A percentile compares a stretch with the other conserved stretches of the same genome.
Evolutionary conservation across 2,113 vertebrate genomes (phyloP).

Genomic region (Sarotherodon lohbergeri): DNA sequence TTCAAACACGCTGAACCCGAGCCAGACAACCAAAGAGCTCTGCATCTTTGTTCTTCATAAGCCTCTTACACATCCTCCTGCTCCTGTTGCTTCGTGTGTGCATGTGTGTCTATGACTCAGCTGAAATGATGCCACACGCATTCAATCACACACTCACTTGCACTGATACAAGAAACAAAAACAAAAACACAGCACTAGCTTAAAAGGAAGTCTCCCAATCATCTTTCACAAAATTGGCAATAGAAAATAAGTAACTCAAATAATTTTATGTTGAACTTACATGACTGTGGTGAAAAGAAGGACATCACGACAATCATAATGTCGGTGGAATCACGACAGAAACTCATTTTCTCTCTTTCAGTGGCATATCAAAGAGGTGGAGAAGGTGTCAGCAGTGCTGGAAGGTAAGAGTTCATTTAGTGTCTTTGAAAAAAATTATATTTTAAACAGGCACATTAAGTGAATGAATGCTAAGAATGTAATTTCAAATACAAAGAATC

Average conservation of each 20-base stretch:
- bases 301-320: not conserved
- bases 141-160: not conserved
- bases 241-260: not conserved
- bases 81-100: slow-evolving; percentile 7
- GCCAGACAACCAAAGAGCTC: slow-evolving; percentile 48
- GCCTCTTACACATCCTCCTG: slow-evolving; percentile 66
- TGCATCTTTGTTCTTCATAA: slow-evolving; percentile 55
- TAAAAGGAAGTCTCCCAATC: not conserved
- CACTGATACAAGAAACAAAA: not conserved
- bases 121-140: slow-evolving; percentile 3
- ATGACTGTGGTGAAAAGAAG: not conserved
- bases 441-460: not conserved
- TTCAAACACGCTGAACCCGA: slow-evolving; percentile 48
- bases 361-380: slow-evolving; percentile 98
- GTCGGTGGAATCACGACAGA: fast-evolving
- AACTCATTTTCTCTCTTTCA: slow-evolving; percentile 53
- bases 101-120: slow-evolving; percentile 18
- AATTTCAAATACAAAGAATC: not conserved
- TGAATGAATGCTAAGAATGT: not conserved
- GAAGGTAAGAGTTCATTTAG: slow-evolving; percentile 80
- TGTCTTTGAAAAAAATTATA: not conserved
- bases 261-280: not conserved
- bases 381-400: slow-evolving; percentile 93
- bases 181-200: not conserved
- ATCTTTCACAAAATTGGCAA: not conserved